Evolutionary conservation across 1,140 invertebrate species (phyloP).

Genomic region (Drosophila gunungcola): DNA sequence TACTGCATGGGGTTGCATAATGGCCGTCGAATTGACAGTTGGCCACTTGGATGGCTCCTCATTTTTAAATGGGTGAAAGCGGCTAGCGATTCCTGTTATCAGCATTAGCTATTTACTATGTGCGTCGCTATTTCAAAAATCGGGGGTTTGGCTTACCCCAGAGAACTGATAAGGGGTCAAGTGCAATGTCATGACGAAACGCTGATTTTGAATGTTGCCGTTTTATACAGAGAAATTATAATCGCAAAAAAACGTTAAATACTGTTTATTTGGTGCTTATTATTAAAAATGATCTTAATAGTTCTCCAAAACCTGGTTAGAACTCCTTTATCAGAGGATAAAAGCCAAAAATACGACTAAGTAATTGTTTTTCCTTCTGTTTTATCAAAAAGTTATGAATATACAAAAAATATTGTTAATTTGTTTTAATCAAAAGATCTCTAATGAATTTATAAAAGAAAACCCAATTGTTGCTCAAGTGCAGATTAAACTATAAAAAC

Average conservation of each 20-base stretch:
- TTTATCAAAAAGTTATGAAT: no score
- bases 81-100: slow-evolving; percentile 13
- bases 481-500: neutral
- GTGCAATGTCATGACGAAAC: slow-evolving; percentile 34
- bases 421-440: no score
- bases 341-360: no score
- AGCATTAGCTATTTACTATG: neutral
- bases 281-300: no score
- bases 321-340: no score
- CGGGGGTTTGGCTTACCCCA: neutral
- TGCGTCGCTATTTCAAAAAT: neutral
- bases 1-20: slow-evolving; percentile 50
- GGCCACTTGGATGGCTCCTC: slow-evolving; percentile 14
- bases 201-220: neutral
- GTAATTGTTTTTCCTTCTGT: no score
- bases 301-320: no score
- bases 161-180: slow-evolving; percentile 31
- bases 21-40: slow-evolving; percentile 53
- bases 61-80: slow-evolving; percentile 24
- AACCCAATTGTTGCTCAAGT: neutral
- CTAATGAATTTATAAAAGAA: no score
- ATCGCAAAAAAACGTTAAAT: no score
- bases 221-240: neutral
- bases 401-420: no score
- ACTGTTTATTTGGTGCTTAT: no score